Conservation (phyloP, 2,113 vertebrate genomes). For the Mola mola region DNA sequence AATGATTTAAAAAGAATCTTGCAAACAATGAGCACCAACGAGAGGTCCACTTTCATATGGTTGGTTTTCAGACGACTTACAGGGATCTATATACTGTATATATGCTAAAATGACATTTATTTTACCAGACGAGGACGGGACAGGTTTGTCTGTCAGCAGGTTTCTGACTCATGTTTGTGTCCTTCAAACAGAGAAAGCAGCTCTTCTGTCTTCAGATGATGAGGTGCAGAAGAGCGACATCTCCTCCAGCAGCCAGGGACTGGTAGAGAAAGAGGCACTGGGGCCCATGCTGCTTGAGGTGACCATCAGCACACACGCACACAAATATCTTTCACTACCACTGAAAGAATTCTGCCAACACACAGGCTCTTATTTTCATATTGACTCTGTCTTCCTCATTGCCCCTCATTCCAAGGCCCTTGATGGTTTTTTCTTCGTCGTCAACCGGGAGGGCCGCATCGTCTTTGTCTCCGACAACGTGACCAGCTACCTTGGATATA, state of each 20-base stretch:
- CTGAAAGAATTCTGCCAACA: not conserved
- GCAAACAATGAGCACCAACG: too few relatives aligned
- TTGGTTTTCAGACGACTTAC: too few relatives aligned
- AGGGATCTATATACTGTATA: too few relatives aligned
- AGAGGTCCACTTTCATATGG: too few relatives aligned
- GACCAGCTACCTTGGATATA: conserved; percentile 91
- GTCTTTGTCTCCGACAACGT: conserved; percentile 96
- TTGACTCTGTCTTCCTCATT: not conserved
- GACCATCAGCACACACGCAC: not conserved
- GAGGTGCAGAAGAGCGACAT: conserved; percentile 96
- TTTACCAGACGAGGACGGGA: too few relatives aligned
- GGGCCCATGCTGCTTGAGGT: conserved; percentile 78
- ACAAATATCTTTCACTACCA: not conserved
- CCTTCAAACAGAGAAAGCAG: conserved; percentile 83
- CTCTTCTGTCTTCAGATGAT: conserved; percentile 82
- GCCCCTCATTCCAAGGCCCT: conserved; percentile 81
- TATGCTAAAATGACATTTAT: too few relatives aligned
- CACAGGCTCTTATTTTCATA: not conserved
- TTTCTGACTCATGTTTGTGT: not conserved
- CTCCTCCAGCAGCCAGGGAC: conserved; percentile 93
- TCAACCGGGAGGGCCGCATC: conserved; percentile 94
- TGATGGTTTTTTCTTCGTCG: conserved; percentile 96
- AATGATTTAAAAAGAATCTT: too few relatives aligned
- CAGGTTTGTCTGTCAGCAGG: too few relatives aligned
- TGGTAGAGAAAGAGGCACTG: conserved; percentile 93